Conservation (phyloP, 1,140 invertebrate species). For the Homarus americanus region DNA sequence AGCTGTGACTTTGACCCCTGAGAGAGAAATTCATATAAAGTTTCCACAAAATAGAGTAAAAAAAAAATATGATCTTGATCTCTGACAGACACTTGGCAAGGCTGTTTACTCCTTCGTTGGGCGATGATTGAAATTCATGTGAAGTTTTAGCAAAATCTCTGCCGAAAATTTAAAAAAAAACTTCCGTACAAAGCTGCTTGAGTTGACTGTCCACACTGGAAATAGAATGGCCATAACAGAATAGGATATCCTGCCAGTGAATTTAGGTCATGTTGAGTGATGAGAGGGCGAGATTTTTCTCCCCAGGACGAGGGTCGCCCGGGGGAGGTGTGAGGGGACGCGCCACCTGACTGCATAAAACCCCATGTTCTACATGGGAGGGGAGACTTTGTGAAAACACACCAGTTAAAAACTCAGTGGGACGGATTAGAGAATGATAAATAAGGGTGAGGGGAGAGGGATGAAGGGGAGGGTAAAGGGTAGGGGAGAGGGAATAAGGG, state of each 20-base stretch:
- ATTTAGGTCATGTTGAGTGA: conserved; percentile 3
- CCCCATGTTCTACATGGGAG: background rate
- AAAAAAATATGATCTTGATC: no score
- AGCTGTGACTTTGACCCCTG: no score
- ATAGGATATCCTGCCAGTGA: background rate
- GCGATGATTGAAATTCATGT: no score
- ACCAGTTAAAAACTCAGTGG: background rate
- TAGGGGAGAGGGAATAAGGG: background rate
- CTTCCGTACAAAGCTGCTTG: no score
- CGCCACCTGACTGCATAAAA: background rate
- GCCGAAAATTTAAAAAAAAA: no score
- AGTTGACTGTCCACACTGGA: background rate
- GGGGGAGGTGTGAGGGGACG: background rate
- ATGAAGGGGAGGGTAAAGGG: no score
- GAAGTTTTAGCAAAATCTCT: no score
- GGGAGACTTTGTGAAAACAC: conserved; percentile 5
- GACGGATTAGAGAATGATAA: conserved; percentile 2
- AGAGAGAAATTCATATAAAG: no score
- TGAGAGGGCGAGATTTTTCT: background rate
- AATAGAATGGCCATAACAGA: background rate
- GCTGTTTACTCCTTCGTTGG: no score
- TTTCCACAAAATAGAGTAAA: no score
- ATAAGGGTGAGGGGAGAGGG: background rate
- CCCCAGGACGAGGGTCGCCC: background rate
- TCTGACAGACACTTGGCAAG: no score